A percentile compares a stretch with the other conserved stretches of the same genome.
Evolutionary conservation across 2,113 vertebrate species (phyloP).

Genomic region (Megalops atlanticus): DNA sequence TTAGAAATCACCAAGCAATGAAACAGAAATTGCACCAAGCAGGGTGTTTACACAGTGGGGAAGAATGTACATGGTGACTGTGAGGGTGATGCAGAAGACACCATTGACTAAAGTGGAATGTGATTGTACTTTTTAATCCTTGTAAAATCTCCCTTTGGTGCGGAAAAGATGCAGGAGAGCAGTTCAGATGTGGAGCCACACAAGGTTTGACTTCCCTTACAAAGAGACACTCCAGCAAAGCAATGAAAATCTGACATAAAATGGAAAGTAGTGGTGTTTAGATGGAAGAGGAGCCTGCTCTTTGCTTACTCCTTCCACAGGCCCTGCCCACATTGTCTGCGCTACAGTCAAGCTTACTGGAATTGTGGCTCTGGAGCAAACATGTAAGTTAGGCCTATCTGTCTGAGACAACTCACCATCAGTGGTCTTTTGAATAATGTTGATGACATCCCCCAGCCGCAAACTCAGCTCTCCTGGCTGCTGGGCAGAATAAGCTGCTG

Average conservation of each 20-base stretch:
- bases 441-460: conserved; percentile 10
- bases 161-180: too few relatives aligned
- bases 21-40: too few relatives aligned
- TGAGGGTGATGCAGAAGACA: too few relatives aligned
- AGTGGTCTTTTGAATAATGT: conserved; percentile 27
- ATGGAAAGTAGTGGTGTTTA: neutral
- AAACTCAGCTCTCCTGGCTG: conserved; percentile 31
- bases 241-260: neutral
- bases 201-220: too few relatives aligned
- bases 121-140: too few relatives aligned
- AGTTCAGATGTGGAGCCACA: too few relatives aligned
- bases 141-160: too few relatives aligned
- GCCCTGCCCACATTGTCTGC: neutral
- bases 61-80: too few relatives aligned
- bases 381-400: neutral
- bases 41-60: too few relatives aligned
- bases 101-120: too few relatives aligned
- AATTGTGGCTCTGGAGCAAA: neutral
- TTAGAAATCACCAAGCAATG: too few relatives aligned
- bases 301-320: neutral
- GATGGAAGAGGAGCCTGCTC: neutral
- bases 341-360: neutral
- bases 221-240: neutral
- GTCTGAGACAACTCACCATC: conserved; percentile 7
- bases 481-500: conserved; percentile 13